Base-by-base conservation (phyloP, 2,888 invertebrate genomes). In the Copidosoma aretas region DNA sequence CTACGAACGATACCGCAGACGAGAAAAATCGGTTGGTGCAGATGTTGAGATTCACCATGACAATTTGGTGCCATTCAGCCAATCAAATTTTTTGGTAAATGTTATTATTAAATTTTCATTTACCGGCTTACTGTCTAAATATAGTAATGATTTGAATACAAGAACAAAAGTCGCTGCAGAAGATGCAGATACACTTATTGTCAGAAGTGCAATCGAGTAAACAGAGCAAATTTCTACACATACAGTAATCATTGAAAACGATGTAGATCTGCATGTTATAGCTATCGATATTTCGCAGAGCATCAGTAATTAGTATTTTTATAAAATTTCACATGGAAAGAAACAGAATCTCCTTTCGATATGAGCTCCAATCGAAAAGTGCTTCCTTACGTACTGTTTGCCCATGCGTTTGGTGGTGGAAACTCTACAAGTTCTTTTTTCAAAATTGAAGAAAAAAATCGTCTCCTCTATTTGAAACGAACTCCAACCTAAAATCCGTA, bases 151-250 rank as follows among this genome's bases (percentile, higher is more conserved):
- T 8, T 24, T 56, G 56, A 61, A 64, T 12, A 70, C 74, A n/a
- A 39, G 64, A 22, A 66, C 64, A 1, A 41, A 49, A 46, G 51
- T 69, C 60, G 73, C 75, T 22, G 21, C 24, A 39, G 72, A 73
- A 71, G 71, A 74, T 67, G 75, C 73, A 12, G 74, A 75, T 54
- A 56, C 67, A 24, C 25, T 74, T 10, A 71, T 74, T 43, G 73
- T 73, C 3, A 41, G 41, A 32, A 73, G 49, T n/a, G 53, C 15
- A 49, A 73, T 1, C 70, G 72, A n/a, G 73, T 70, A 3, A 46
- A 32, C 14, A 74, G 70, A n/a, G 73, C 70, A 19, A 67, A 70
- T 43, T 10, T 43, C 32, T 10, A 3, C n/a, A 10, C 46, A 51
- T 32, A 53, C 32, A 4, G 65, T 60, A 49, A 52, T 71, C 21